Evolutionary conservation across 2,797 vertebrate species (phyloP).

Genomic region (Protosalanx chinensis): DNA sequence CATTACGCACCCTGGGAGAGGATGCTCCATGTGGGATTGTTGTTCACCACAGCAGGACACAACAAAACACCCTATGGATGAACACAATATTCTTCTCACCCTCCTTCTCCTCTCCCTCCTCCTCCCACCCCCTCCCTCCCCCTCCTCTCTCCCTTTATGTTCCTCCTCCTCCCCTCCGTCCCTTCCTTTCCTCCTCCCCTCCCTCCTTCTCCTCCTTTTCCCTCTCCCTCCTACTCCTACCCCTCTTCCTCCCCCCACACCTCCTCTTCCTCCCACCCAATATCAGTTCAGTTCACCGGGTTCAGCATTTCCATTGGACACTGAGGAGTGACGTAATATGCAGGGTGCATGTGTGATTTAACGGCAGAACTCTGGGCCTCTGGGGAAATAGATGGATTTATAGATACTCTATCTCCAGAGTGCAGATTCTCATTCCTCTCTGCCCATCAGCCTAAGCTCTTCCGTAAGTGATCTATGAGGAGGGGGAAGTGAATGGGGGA

Average conservation of each 20-base stretch:
- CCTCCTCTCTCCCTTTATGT: too few species aligned
- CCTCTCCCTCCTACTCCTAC: not conserved
- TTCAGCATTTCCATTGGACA: conserved; percentile 37
- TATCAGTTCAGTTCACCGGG: not conserved
- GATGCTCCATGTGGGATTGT: too few species aligned
- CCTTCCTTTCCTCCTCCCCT: not conserved
- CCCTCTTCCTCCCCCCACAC: not conserved
- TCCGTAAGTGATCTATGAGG: conserved; percentile 41
- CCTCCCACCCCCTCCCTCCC: not conserved
- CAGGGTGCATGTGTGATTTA: conserved; percentile 39
- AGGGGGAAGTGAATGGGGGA: conserved; percentile 12
- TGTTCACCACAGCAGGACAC: too few species aligned
- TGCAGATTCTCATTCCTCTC: conserved; percentile 51
- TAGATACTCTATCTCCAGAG: conserved; percentile 59
- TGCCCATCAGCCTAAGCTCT: conserved; percentile 51
- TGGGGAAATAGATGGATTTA: conserved; percentile 39
- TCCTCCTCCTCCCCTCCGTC: too few species aligned
- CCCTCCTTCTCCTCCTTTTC: not conserved
- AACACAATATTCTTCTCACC: not conserved
- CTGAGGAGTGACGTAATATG: conserved; percentile 44
- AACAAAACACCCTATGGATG: not conserved
- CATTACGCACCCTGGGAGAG: not conserved
- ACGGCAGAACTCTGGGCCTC: conserved; percentile 33
- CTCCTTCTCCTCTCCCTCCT: not conserved
- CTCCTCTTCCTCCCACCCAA: not conserved